Conservation (phyloP, 2,797 vertebrate genomes). For the Sciurus vulgaris region DNA sequence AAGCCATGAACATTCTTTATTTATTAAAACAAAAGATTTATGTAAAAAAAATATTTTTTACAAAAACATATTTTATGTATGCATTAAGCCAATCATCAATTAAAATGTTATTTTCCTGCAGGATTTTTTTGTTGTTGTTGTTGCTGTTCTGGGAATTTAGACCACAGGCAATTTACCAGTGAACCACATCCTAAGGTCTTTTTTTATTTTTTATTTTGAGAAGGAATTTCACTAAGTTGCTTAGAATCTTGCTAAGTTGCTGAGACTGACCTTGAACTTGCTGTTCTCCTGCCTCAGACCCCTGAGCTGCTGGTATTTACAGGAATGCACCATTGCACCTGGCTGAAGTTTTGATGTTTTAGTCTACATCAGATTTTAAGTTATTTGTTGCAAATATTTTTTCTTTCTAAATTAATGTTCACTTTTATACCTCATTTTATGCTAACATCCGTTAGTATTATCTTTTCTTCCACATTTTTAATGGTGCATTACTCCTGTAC, state of each 20-base stretch:
- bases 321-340: no score
- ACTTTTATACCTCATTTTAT: neutral
- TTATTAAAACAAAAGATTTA: slow-evolving; percentile 85
- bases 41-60: neutral
- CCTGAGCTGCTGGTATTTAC: no score
- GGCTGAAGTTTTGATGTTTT: neutral
- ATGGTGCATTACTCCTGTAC: no score
- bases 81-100: neutral
- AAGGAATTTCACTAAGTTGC: no score
- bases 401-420: neutral
- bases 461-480: neutral
- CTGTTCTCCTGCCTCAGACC: no score
- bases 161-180: no score
- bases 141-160: no score
- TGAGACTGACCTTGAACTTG: no score
- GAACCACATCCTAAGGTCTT: no score
- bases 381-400: neutral
- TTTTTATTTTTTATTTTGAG: no score
- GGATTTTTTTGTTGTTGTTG: neutral
- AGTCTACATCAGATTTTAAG: neutral
- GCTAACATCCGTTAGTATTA: neutral
- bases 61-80: neutral
- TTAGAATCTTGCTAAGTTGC: no score
- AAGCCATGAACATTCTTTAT: slow-evolving; percentile 85
- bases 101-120: neutral